Evolutionary conservation across 2,797 vertebrate species (phyloP).

Genomic region (Bothrops alternatus): DNA sequence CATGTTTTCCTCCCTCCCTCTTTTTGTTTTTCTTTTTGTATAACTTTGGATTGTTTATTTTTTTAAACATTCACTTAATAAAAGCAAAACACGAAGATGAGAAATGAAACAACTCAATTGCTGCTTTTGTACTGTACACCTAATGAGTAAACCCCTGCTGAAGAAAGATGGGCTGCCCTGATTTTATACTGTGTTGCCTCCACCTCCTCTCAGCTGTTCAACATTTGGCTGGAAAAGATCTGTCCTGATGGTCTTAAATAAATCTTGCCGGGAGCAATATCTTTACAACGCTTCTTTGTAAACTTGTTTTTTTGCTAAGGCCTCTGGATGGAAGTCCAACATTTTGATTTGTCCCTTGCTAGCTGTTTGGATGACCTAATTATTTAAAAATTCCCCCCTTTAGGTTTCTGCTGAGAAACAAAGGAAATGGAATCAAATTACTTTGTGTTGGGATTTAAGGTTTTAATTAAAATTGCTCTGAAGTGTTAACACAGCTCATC

Average conservation of each 20-base stretch:
- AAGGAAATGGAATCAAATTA: constrained; percentile 56
- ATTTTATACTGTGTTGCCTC: constrained; percentile 61
- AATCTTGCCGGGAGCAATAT: constrained; percentile 30
- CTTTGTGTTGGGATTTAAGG: constrained; percentile 59
- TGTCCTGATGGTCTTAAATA: constrained; percentile 67
- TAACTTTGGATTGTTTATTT: not conserved
- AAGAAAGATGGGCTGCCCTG: constrained; percentile 60
- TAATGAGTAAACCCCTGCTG: constrained; percentile 61
- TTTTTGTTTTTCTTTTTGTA: not conserved
- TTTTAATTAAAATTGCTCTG: constrained; percentile 62
- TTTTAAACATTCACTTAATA: not conserved
- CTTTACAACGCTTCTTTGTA: constrained; percentile 68
- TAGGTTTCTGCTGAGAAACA: constrained; percentile 56
- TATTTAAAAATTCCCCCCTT: constrained; percentile 44
- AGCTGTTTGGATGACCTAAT: constrained; percentile 62
- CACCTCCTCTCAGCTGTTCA: constrained; percentile 68
- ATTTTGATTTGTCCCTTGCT: constrained; percentile 68
- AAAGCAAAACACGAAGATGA: not conserved
- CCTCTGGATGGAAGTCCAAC: constrained; percentile 59
- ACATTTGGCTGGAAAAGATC: constrained; percentile 65
- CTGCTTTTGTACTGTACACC: constrained; percentile 61
- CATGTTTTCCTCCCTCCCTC: not conserved
- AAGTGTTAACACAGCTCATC: constrained; percentile 62
- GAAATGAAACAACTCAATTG: not conserved
- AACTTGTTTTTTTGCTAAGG: constrained; percentile 49